Evolutionary conservation across 2,888 invertebrate species (phyloP).

Genomic region (Panopea generosa): DNA sequence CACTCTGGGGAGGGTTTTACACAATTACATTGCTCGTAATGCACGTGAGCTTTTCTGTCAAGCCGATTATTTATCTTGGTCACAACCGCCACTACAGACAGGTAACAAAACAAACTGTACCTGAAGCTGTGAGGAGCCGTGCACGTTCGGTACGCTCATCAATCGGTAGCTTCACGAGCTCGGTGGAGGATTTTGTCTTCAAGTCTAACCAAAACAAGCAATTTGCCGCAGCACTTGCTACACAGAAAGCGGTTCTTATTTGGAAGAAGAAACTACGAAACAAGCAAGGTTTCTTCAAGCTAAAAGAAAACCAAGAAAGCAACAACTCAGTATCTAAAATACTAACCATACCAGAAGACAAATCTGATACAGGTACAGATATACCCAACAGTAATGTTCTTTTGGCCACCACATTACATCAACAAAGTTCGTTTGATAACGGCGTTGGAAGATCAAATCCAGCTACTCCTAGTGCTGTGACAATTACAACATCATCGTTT

Average conservation of each 20-base stretch:
- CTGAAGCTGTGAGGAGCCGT: constrained; percentile 53
- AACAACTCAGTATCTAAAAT: not conserved
- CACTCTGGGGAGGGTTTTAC: constrained; percentile 64
- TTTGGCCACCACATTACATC: too few species aligned
- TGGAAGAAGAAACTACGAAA: constrained; percentile 53
- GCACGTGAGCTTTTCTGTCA: constrained; percentile 65
- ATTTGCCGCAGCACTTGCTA: constrained; percentile 51
- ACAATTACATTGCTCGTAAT: constrained; percentile 59
- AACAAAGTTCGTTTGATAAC: not conserved
- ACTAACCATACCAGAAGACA: too few species aligned
- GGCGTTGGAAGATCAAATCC: constrained; percentile 1
- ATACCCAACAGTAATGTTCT: not conserved
- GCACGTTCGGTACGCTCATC: constrained; percentile 52
- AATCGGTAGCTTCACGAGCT: constrained; percentile 41
- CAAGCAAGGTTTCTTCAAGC: constrained; percentile 5
- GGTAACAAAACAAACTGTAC: constrained; percentile 63
- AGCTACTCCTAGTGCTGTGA: constrained; percentile 19
- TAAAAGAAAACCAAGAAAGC: constrained; percentile 1
- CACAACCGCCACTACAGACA: constrained; percentile 66
- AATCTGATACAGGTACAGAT: not conserved
- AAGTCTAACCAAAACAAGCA: constrained; percentile 47
- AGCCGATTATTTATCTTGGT: constrained; percentile 67
- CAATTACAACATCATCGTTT: constrained; percentile 23
- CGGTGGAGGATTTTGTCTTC: constrained; percentile 65
- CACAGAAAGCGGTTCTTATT: constrained; percentile 56